Conservation (phyloP, 92 coral and sea anemone species). For the Zoanthus sansibaricus region DNA sequence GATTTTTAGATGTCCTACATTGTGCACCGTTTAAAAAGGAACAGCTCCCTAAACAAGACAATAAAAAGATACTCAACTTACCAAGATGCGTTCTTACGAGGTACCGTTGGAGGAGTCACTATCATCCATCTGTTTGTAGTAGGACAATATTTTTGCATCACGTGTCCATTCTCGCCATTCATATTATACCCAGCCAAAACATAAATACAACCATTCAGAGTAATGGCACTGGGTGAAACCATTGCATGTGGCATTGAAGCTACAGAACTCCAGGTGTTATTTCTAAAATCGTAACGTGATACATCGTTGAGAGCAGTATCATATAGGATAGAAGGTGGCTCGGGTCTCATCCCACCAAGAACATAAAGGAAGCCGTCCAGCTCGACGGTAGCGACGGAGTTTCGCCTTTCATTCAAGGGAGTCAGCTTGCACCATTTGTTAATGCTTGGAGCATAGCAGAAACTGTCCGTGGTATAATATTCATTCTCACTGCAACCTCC, state of each 20-base stretch:
- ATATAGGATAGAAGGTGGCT: neutral
- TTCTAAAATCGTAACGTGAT: conserved; percentile 33
- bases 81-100: conserved; percentile 32
- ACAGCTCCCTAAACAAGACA: too few species aligned
- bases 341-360: conserved; percentile 12
- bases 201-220: neutral
- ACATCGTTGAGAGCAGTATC: neutral
- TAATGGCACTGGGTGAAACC: neutral
- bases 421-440: conserved; percentile 30
- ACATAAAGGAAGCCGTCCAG: conserved; percentile 27
- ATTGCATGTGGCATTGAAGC: conserved; percentile 20
- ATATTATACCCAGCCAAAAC: neutral
- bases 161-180: neutral
- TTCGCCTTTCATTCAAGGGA: neutral
- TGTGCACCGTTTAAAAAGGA: too few species aligned
- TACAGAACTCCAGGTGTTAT: conserved; percentile 14
- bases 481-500: conserved; percentile 25
- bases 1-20: too few species aligned
- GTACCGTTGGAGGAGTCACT: conserved; percentile 1
- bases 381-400: conserved; percentile 7
- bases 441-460: conserved; percentile 13
- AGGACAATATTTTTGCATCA: conserved; percentile 32
- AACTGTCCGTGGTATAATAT: neutral
- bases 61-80: neutral
- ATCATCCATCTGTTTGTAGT: conserved; percentile 12